A percentile compares a stretch with the other conserved stretches of the same genome.
Evolutionary conservation across 2,797 vertebrate species (phyloP).

Genomic region (Chloroceryle inda): DNA sequence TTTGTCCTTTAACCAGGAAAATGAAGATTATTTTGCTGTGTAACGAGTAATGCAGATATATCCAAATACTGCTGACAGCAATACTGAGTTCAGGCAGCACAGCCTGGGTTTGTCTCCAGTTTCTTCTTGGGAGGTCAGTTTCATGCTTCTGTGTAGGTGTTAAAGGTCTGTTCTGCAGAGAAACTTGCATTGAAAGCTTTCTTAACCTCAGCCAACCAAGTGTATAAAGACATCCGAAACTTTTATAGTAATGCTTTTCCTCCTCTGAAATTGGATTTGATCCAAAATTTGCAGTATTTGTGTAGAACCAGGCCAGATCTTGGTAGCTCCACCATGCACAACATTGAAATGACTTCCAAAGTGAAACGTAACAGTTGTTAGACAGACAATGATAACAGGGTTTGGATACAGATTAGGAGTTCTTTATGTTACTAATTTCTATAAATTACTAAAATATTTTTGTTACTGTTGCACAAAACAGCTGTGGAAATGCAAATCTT

Average conservation of each 20-base stretch:
- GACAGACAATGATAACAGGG: background rate
- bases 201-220: background rate
- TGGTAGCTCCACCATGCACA: background rate
- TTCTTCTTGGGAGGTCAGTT: background rate
- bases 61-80: background rate
- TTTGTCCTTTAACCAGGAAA: background rate
- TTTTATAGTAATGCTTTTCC: background rate
- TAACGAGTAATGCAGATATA: background rate
- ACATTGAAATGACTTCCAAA: background rate
- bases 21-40: background rate
- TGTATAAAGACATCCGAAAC: background rate
- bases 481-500: background rate
- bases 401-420: background rate
- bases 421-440: background rate
- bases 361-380: background rate
- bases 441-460: background rate
- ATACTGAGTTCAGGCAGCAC: no score
- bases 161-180: background rate
- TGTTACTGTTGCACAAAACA: background rate
- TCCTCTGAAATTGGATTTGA: background rate
- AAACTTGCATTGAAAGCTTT: background rate
- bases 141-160: background rate
- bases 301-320: background rate
- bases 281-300: background rate
- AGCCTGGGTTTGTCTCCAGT: background rate